These are phyloP conservation scores for Zaprionus tsacasi DNA, from an alignment of 1,140 invertebrate genomes.

Conservation along the genomic window DNA sequence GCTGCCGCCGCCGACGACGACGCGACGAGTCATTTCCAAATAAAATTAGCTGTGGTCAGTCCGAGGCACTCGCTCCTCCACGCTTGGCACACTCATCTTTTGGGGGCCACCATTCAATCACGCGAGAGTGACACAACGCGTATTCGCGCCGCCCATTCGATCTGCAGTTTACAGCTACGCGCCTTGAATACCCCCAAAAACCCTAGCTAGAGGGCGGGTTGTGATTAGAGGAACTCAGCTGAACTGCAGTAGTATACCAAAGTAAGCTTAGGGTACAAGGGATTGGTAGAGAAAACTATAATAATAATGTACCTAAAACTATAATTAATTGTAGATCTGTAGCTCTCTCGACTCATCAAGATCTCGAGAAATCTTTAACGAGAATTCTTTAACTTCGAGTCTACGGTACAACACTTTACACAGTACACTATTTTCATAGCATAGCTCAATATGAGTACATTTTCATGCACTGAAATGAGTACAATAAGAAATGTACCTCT, in stretches of 20 bases:
- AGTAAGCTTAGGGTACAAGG: neutral
- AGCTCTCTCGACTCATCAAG: too few species aligned
- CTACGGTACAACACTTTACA: too few species aligned
- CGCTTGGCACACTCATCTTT: neutral
- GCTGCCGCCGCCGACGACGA: conserved; percentile 17
- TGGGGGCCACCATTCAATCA: conserved; percentile 47
- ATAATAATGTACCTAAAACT: too few species aligned
- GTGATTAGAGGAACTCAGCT: neutral
- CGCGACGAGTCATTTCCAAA: conserved; percentile 65
- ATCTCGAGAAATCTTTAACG: too few species aligned
- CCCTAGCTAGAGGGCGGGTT: neutral
- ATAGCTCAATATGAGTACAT: too few species aligned
- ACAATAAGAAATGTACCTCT: too few species aligned
- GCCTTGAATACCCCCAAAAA: neutral
- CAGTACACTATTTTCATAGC: too few species aligned
- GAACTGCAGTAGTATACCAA: neutral
- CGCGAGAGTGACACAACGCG: conserved; percentile 35
- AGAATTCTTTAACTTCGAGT: too few species aligned
- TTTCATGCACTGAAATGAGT: too few species aligned
- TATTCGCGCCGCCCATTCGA: conserved; percentile 25
- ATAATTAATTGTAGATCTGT: too few species aligned
- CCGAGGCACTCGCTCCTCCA: neutral
- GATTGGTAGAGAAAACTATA: too few species aligned
- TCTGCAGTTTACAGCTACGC: conserved; percentile 35
- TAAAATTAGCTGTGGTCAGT: conserved; percentile 75